A percentile compares a stretch with the other conserved stretches of the same genome.
Evolutionary conservation across 1,140 invertebrate species (phyloP).

Genomic region (Drosophila bocki): DNA sequence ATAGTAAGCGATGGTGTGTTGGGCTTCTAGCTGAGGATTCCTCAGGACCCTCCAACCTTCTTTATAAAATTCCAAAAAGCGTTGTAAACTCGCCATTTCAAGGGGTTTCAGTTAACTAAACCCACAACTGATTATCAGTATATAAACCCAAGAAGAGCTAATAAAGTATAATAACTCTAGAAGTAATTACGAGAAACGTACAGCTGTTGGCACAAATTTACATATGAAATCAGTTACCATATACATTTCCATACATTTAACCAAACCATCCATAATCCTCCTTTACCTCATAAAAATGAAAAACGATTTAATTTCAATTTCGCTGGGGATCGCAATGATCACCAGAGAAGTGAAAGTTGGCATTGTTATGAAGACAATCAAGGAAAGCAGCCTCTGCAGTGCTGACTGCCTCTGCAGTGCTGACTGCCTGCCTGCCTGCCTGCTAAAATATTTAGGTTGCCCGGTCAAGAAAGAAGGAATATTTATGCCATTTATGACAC

Average conservation of each 20-base stretch:
- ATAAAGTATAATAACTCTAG: neutral
- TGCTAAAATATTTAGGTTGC: slow-evolving; percentile 73
- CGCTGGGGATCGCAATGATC: slow-evolving; percentile 27
- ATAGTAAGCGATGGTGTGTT: neutral
- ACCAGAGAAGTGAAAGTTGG: slow-evolving; percentile 70
- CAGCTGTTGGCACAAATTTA: slow-evolving; percentile 17
- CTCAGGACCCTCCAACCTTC: neutral
- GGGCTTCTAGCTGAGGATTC: neutral
- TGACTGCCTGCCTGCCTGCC: neutral
- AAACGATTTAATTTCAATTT: slow-evolving; percentile 81
- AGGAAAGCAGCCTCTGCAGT: slow-evolving; percentile 14
- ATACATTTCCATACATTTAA: neutral
- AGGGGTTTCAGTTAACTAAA: neutral
- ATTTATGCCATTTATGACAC: slow-evolving; percentile 84
- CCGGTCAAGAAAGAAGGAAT: slow-evolving; percentile 80
- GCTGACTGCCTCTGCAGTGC: no score
- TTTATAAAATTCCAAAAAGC: neutral
- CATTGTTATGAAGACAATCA: slow-evolving; percentile 65
- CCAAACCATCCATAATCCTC: slow-evolving; percentile 15
- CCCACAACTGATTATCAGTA: neutral
- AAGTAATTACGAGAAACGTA: slow-evolving; percentile 27
- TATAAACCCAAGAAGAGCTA: neutral
- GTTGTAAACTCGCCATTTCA: neutral
- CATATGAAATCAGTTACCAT: slow-evolving; percentile 2
- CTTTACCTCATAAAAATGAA: slow-evolving; percentile 67